Conservation (phyloP, 1,140 invertebrate species). For the Zaprionus gabonicus region DNA sequence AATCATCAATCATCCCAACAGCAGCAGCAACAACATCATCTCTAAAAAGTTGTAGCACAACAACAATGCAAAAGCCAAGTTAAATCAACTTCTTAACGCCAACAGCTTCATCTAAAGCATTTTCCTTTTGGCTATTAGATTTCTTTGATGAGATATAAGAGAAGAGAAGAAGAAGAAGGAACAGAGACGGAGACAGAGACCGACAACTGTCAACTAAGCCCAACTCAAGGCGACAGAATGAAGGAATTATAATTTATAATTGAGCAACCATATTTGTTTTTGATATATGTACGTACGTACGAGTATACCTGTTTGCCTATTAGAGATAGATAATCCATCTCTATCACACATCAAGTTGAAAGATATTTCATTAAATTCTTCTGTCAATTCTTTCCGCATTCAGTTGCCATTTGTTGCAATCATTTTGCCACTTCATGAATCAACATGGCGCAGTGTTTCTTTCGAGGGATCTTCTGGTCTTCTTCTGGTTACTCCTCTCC, state of each 20-base stretch:
- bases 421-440: slow-evolving; percentile 75
- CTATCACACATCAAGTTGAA: neutral
- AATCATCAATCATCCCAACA: slow-evolving; percentile 73
- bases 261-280: neutral
- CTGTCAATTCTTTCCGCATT: slow-evolving; percentile 12
- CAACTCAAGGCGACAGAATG: slow-evolving; percentile 7
- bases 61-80: slow-evolving; percentile 48
- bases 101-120: slow-evolving; percentile 59
- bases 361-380: slow-evolving; percentile 10
- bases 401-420: slow-evolving; percentile 63
- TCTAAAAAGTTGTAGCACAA: slow-evolving; percentile 8
- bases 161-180: neutral
- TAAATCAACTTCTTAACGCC: slow-evolving; percentile 74
- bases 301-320: neutral
- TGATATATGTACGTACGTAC: neutral
- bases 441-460: slow-evolving; percentile 37
- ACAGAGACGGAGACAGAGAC: neutral
- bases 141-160: slow-evolving; percentile 24
- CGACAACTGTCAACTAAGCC: slow-evolving; percentile 4
- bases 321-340: slow-evolving; percentile 2
- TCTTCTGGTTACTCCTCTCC: neutral
- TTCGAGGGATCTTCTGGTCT: slow-evolving; percentile 1
- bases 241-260: slow-evolving; percentile 7
- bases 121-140: slow-evolving; percentile 27
- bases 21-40: slow-evolving; percentile 29